Evolutionary conservation across 2,113 vertebrate species (phyloP), one percentile per base, ranked within the genome.

Genomic region (Xerus inauris): DNA sequence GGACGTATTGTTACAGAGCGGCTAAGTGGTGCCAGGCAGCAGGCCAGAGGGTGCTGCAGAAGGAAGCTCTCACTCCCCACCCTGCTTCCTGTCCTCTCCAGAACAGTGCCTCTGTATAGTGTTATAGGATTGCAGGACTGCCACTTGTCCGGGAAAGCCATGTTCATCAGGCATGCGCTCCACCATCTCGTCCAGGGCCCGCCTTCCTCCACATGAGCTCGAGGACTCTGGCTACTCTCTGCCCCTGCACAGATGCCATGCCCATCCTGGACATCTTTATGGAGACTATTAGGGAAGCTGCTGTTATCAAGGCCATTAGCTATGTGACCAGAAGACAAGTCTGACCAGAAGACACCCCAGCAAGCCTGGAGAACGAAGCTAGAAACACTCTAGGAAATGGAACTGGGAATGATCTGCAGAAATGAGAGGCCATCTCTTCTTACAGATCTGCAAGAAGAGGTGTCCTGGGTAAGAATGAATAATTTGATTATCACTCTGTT

Each of bases 371-470:
- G 19, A 76, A 47, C 20, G 38, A 65, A 89, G 17, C 42, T 42
- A 4, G 40, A 82, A n/a, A 3, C 32, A 13, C 47, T 7, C 28
- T 42, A 32, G 69, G 28, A 69, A 28, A 28, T 42, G 71, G 62
- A 62, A 38, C 0, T 14, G n/a, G 32, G 51, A n/a, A 0, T 0
- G 42, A 10, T 22, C 17, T 9, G 38, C 17, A 38, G 26, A 42
- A 19, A 6, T 8, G 1, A 19, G 45, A 71, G 62, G 26, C 7
- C 45, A 6, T 22, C 54, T 57, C 54, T 57, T 57, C 54, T 22
- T 20, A 57, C 54, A 57, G 54, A 57, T 7, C 20, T 57, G 20
- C 54, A 57, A 26, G 24, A 62, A 62, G 24, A 24, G 59, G 59
- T 24, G 24, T 28, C 24, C 2, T 6, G 57, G 8, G 38, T 75